These are phyloP conservation scores for Malurus elegans DNA, from an alignment of 2,113 vertebrate species.

Conservation along the genomic window DNA sequence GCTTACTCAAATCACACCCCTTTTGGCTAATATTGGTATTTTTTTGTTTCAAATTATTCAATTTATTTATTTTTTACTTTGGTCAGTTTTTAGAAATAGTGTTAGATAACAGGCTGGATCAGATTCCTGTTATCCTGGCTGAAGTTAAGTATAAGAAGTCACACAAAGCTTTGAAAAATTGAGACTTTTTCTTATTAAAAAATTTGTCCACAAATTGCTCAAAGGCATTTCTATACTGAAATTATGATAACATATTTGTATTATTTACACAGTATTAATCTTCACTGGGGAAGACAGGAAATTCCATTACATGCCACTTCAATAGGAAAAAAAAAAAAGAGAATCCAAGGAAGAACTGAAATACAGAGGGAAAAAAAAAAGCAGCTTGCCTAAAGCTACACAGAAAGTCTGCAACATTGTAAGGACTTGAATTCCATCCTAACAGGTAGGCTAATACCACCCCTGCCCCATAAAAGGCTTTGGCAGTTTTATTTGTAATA, in stretches of 20 bases:
- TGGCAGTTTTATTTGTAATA: constrained; percentile 8
- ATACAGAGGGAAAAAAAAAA: background rate
- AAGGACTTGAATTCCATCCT: background rate
- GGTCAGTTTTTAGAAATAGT: background rate
- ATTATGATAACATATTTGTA: background rate
- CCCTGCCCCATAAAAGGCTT: background rate
- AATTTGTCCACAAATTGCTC: background rate
- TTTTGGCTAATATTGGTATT: background rate
- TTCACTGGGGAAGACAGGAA: background rate
- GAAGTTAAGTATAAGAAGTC: background rate
- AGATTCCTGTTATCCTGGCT: background rate
- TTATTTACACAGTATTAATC: background rate
- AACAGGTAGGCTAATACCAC: background rate
- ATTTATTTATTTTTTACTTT: background rate
- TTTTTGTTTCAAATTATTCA: background rate
- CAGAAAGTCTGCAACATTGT: background rate
- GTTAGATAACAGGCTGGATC: background rate
- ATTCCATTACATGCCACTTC: background rate
- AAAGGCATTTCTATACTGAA: background rate
- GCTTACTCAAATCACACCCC: background rate
- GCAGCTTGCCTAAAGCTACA: background rate
- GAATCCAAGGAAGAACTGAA: background rate
- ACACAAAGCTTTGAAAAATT: background rate
- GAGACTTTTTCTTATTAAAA: background rate
- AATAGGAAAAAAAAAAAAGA: background rate